Base-by-base conservation (phyloP, 2,797 vertebrate genomes). In the Miichthys miiuy region DNA sequence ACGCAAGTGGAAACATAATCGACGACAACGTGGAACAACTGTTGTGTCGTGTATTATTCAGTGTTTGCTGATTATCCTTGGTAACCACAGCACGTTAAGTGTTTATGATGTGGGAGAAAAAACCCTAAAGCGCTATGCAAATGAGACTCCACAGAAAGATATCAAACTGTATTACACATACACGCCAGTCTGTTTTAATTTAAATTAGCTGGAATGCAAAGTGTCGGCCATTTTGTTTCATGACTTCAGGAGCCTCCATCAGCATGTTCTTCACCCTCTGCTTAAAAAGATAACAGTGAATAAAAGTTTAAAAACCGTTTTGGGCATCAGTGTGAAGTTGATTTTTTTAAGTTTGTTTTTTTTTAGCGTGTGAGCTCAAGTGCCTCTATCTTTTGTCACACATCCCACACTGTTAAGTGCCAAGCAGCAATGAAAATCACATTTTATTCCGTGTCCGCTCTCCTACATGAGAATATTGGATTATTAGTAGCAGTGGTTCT, bases 361-460 rank as follows among this genome's bases (percentile, higher is more conserved):
- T 38, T 38, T 38, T 2, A 9, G 30, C 1, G 6, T 21, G 13
- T 38, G 78, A 69, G 73, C 52, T 72, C 58, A 48, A n/a, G 47
- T 63, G 27, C 27, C 27, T n/a, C n/a, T n/a, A 77, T 83, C 68
- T 58, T 70, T 67, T 83, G 46, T 73, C 58, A 61, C 34, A 66
- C 51, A 69, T 60, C 62, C 23, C 54, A 79, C 68, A 42, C 41
- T 63, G 77, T 80, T 81, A 64, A 80, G 30, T 64, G 73, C 44
- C 73, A 77, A 79, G 77, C 69, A 60, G 77, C 79, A 63, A 23
- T 61, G 75, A 69, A 82, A 78, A 87, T 89, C 46, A 52, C 54
- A 76, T 88, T 84, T 72, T 30, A 25, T 68, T 84, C 72, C 60
- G 50, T 68, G 76, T 79, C 52, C 9, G 0, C 57, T 46, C 83